Base-by-base conservation (phyloP, 2,797 vertebrate species). In the Echiichthys vipera region DNA sequence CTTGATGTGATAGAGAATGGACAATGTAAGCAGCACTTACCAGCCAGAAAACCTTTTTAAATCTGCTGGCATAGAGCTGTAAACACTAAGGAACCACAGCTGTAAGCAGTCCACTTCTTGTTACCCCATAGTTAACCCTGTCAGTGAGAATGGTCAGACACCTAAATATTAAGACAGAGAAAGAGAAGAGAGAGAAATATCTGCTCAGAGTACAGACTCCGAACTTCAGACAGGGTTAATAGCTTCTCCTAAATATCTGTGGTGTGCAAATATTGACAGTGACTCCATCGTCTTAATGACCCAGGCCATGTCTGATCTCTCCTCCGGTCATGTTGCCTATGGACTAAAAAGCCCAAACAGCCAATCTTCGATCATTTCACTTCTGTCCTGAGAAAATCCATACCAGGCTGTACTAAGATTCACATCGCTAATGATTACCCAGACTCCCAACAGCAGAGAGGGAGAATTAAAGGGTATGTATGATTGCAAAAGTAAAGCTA, bases 221-320 rank as follows among this genome's bases (percentile, higher is more conserved):
- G 13, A 11, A 51, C 61, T 63, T 84, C 55, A 77, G 65, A 81
- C 27, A 11, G 56, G 81, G 89, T 89, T 85, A 90, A 90, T 65
- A 85, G 79, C 74, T 79, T 81, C 74, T 55, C 65, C 62, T 53
- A 24, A 86, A 87, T 20, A 69, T 85, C 77, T 74, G 72, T 54
- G 9, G 50, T 62, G 75, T 80, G 82, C 87, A 92, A 93, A 92
- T 92, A 91, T 90, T 92, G 88, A 93, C 89, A 78, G 76, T 79
- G 79, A 84, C 74, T 82, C 65, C 64, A 49, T 73, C 34, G 57
- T 84, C 79, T 86, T 78, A 65, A 86, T 70, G 50, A 85, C 72
- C 77, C 62, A 50, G 24, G 65, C 70, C 71, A 12, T 54, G 69
- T 74, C 77, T 54, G 73, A 75, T 65, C 51, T 56, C 63, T 81